Conservation (phyloP, 2,113 vertebrate species). For the Talpa occidentalis region DNA sequence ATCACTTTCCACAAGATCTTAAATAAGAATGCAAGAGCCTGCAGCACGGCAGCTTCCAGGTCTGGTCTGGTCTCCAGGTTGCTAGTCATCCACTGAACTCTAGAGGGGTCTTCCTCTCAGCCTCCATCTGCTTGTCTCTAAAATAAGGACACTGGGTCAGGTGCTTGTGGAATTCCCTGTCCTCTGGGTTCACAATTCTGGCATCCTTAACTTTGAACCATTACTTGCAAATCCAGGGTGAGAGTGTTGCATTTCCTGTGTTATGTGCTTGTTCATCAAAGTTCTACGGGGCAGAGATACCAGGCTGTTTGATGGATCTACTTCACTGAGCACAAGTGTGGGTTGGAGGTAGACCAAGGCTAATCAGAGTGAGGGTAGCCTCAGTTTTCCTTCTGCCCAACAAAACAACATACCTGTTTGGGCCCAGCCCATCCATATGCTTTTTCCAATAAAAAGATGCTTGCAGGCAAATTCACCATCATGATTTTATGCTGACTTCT, state of each 20-base stretch:
- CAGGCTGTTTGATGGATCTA: background rate
- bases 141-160: background rate
- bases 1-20: background rate
- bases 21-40: background rate
- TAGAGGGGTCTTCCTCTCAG: background rate
- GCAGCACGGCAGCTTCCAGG: fast-evolving
- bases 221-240: background rate
- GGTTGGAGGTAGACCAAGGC: background rate
- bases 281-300: background rate
- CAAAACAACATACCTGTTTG: background rate
- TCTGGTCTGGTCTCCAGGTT: background rate
- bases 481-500: background rate
- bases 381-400: background rate
- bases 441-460: background rate
- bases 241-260: background rate
- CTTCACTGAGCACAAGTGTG: background rate
- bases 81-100: background rate
- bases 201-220: background rate
- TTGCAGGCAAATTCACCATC: background rate
- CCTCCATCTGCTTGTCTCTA: background rate
- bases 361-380: background rate
- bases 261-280: background rate
- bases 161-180: background rate
- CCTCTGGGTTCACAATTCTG: background rate
- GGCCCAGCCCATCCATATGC: background rate